Percentiles rank a stretch among this genome's conserved stretches.
These are phyloP conservation scores for Drosophila austrosaltans DNA, from an alignment of 2,888 invertebrate species.

Conservation along the genomic window DNA sequence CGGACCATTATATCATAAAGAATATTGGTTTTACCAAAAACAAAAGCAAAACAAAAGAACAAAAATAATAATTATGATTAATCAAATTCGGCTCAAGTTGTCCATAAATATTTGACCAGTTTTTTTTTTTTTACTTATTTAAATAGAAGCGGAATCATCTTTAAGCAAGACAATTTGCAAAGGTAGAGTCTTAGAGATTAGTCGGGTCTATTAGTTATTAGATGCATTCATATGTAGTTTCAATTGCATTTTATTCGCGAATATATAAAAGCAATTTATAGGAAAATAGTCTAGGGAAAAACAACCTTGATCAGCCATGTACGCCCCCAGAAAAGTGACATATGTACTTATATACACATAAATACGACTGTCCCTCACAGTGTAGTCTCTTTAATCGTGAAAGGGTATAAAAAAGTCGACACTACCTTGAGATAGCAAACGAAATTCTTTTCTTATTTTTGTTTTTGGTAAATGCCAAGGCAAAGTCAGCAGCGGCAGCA, in stretches of 20 bases:
- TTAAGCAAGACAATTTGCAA: neutral
- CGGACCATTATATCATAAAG: neutral
- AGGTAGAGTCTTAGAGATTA: neutral
- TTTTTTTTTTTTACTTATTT: neutral
- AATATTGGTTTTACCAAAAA: too few relatives aligned
- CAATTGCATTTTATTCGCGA: too few relatives aligned
- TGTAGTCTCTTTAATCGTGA: too few relatives aligned
- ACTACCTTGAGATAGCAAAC: neutral
- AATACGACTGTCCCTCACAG: too few relatives aligned
- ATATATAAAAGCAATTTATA: too few relatives aligned
- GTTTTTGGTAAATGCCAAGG: conserved; percentile 14
- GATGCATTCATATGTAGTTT: too few relatives aligned
- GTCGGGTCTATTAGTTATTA: too few relatives aligned
- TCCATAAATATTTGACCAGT: neutral
- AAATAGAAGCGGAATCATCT: conserved; percentile 1
- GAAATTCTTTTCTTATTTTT: conserved; percentile 7
- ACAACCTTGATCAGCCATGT: too few relatives aligned
- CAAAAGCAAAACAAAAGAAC: too few relatives aligned
- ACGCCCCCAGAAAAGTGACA: too few relatives aligned
- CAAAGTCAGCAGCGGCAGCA: conserved; percentile 10
- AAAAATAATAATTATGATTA: neutral
- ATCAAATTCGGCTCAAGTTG: neutral
- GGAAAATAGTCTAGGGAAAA: too few relatives aligned
- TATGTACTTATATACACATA: too few relatives aligned
- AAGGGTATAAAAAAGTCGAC: neutral